Conservation (phyloP, 2,113 vertebrate genomes). For the Triplophysa dalaica region DNA sequence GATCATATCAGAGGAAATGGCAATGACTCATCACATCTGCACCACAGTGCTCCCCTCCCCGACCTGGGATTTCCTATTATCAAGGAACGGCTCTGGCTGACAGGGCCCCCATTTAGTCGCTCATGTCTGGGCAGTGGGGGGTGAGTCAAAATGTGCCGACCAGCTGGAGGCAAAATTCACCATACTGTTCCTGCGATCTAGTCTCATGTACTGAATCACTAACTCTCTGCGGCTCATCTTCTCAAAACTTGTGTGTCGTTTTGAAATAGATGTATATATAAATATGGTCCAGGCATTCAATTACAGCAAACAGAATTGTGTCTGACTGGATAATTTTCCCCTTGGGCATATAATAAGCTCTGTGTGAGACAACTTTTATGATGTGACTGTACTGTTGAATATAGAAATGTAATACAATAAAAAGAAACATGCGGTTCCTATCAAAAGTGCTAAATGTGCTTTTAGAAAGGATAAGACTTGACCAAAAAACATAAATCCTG, state of each 20-base stretch:
- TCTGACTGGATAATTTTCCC: slow-evolving; percentile 21
- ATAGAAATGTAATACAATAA: background rate
- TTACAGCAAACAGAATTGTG: slow-evolving; percentile 22
- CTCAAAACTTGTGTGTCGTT: background rate
- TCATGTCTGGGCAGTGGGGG: slow-evolving; percentile 40
- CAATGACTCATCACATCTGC: slow-evolving; percentile 30
- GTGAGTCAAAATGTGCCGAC: slow-evolving; percentile 47
- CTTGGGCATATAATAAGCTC: slow-evolving; percentile 13
- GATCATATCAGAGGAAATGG: slow-evolving; percentile 11
- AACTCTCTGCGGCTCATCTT: background rate
- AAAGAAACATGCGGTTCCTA: too few species aligned
- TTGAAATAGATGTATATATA: background rate
- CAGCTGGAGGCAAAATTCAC: slow-evolving; percentile 40
- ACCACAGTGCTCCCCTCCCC: slow-evolving; percentile 10
- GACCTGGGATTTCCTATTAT: slow-evolving; percentile 45
- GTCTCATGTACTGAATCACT: slow-evolving; percentile 20
- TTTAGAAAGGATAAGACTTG: too few species aligned
- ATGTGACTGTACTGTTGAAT: background rate
- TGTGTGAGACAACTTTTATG: slow-evolving; percentile 7
- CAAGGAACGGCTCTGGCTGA: slow-evolving; percentile 12
- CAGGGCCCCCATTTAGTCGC: slow-evolving; percentile 39
- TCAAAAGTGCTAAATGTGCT: too few species aligned
- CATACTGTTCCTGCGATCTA: slow-evolving; percentile 33
- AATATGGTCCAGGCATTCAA: slow-evolving; percentile 21
- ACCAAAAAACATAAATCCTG: too few species aligned